phyloP scores from a whole-genome alignment of 1,140 invertebrate species.

The Drosophila leontia region DNA sequence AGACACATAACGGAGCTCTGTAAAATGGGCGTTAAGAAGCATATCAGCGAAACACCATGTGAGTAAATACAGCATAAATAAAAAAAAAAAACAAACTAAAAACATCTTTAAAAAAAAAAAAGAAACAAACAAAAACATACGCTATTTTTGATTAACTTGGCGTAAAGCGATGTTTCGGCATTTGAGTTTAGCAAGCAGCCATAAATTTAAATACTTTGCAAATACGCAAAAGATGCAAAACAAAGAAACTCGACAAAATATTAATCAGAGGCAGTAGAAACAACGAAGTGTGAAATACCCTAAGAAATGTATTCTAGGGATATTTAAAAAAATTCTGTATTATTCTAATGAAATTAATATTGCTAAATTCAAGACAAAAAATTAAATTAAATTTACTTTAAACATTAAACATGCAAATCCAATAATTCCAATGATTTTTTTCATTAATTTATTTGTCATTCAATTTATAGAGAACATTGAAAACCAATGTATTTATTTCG shows the following conservation, averaged over 20 bases:
- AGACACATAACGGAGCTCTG: slow-evolving; percentile 68
- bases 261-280: slow-evolving; percentile 22
- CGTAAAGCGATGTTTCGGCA: slow-evolving; percentile 26
- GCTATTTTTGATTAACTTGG: slow-evolving; percentile 9
- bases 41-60: slow-evolving; percentile 78
- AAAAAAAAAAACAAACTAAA: neutral
- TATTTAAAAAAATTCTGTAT: too few relatives aligned
- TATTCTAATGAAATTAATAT: too few relatives aligned
- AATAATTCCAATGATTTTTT: neutral
- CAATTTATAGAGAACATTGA: slow-evolving; percentile 5
- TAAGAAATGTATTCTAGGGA: neutral
- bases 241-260: slow-evolving; percentile 44
- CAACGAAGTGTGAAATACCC: slow-evolving; percentile 23
- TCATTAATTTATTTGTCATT: neutral
- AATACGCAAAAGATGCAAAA: slow-evolving; percentile 56
- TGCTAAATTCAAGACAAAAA: too few relatives aligned
- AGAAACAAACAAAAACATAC: slow-evolving; percentile 15
- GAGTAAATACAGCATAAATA: slow-evolving; percentile 35
- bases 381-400: neutral
- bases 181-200: slow-evolving; percentile 56
- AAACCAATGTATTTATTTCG: neutral
- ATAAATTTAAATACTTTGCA: slow-evolving; percentile 65
- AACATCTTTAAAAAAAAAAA: neutral
- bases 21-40: slow-evolving; percentile 81
- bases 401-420: neutral